Conservation (phyloP, 2,113 vertebrate genomes). For the Mirounga angustirostris region DNA sequence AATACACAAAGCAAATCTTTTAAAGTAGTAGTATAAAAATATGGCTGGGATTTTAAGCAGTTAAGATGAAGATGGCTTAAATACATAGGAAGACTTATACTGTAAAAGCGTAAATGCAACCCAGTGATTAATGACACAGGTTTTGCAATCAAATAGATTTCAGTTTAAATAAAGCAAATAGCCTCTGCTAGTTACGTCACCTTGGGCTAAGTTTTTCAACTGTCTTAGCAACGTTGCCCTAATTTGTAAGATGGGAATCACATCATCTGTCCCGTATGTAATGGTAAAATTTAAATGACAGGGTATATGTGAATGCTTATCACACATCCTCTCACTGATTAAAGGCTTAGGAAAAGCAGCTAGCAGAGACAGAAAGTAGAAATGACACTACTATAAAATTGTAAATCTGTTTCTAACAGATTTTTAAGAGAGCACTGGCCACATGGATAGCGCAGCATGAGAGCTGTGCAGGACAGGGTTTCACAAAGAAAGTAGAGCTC, state of each 20-base stretch:
- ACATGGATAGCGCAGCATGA: neutral
- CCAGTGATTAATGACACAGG: conserved; percentile 40
- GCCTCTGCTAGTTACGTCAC: conserved; percentile 13
- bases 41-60: neutral
- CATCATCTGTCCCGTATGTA: conserved; percentile 17
- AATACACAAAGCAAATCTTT: neutral
- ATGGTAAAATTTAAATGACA: conserved; percentile 63
- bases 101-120: neutral
- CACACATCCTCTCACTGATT: conserved; percentile 18
- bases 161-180: conserved; percentile 53
- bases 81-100: neutral
- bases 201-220: conserved; percentile 52
- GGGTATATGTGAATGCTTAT: conserved; percentile 41
- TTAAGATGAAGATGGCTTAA: conserved; percentile 40
- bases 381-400: conserved; percentile 37
- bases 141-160: conserved; percentile 56
- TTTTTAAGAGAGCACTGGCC: neutral
- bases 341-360: neutral
- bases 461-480: neutral
- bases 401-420: conserved; percentile 52
- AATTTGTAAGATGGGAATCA: conserved; percentile 65
- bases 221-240: neutral
- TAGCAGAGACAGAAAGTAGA: neutral
- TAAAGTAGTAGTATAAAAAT: neutral
- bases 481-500: neutral